Percentiles rank a stretch among this genome's conserved stretches.
phyloP scores from a whole-genome alignment of 1,140 invertebrate genomes.

The Euborellia annulipes region DNA sequence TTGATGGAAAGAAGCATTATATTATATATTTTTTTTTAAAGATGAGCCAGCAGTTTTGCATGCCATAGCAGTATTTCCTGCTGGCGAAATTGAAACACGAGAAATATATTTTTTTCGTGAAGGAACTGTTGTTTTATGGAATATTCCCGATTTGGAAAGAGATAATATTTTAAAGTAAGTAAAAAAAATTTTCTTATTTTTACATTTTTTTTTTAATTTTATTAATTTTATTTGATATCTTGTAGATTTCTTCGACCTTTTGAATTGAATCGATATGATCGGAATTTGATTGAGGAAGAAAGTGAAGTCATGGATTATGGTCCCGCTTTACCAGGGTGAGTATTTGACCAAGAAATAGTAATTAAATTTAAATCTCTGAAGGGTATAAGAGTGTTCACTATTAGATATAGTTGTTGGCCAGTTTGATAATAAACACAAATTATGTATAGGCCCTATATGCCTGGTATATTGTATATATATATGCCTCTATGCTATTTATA shows the following conservation, averaged over 20 bases:
- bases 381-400: no score
- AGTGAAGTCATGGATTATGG: slow-evolving; percentile 69
- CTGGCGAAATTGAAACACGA: slow-evolving; percentile 42
- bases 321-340: slow-evolving; percentile 41
- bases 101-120: slow-evolving; percentile 79
- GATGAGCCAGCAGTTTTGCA: slow-evolving; percentile 45
- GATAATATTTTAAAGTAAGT: slow-evolving; percentile 60
- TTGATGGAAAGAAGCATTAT: no score
- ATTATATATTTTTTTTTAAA: no score
- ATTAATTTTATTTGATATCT: no score
- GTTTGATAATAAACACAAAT: no score
- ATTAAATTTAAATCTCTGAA: no score
- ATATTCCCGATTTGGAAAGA: slow-evolving; percentile 67
- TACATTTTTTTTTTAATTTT: no score
- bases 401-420: no score
- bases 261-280: slow-evolving; percentile 51
- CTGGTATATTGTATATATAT: no score
- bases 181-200: slow-evolving; percentile 20
- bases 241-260: slow-evolving; percentile 10
- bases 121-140: slow-evolving; percentile 86
- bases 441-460: no score
- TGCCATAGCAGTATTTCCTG: slow-evolving; percentile 55
- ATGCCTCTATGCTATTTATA: no score
- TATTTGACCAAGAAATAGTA: no score
- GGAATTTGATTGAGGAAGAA: slow-evolving; percentile 52